Evolutionary conservation across 2,113 vertebrate genomes (phyloP), one percentile per base, ranked within the genome.

Genomic region (Anhinga rufa): DNA sequence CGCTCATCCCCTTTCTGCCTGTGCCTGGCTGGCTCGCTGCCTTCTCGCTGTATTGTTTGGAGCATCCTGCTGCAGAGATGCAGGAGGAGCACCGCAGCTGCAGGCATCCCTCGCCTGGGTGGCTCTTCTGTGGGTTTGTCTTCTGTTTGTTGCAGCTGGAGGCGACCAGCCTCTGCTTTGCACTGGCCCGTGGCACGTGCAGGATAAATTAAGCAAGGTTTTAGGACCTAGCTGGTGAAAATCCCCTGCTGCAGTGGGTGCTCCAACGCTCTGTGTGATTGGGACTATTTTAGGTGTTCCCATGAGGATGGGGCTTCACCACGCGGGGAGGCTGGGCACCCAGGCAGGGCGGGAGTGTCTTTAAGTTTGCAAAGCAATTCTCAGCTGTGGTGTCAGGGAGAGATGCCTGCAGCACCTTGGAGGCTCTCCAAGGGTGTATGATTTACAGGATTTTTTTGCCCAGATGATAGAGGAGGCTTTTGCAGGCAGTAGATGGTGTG

Each of bases 321-420:
- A 4, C 4, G 1, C 2, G 1, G 66, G 12, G 34, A 54, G 38
- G 48, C 29, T 20, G 12, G 4, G 28, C 36, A 4, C 46, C n/a
- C 70, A 24, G 40, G 82, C 54, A 13, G 31, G 29, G 36, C 1
- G 2, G 68, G 82, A 74, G 46, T 0, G 7, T 21, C 54, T 40
- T 55, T 6, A 9, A 14, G 6, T 49, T 57, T 29, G 49, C 55
- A 26, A 5, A 72, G 21, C 12, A 3, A 2, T 40, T 40, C 68
- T 24, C 17, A 40, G 13, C 31, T 2, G 0, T 0, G 34, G 7
- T 25, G 16, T 28, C 76, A 8, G 15, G 42, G 26, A 19, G 26
- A 10, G 46, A 3, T 12, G 2, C 62, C 88, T 22, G 57, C 71
- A 60, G 80, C 77, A 1, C 52, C 38, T 44, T 3, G 34, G 61